These are phyloP conservation scores for Trididemnum miniatum DNA, from an alignment of 23 tunicate genomes.

Conservation along the genomic window DNA sequence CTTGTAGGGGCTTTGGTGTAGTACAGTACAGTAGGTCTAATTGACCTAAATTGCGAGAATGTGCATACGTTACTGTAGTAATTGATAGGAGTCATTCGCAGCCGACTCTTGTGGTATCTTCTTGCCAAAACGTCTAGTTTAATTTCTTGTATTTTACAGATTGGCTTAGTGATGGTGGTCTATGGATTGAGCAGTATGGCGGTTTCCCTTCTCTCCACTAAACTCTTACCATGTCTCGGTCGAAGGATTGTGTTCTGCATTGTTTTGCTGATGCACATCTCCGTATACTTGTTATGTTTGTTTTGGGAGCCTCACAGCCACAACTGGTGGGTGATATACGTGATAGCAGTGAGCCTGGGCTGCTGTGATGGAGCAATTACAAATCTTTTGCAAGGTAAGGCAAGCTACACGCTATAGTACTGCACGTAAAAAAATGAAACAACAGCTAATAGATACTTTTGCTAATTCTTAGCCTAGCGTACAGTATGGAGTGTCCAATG, in stretches of 20 bases:
- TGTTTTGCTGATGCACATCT: conserved; percentile 13
- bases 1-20: no score
- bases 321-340: conserved; percentile 17
- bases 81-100: no score
- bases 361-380: conserved; percentile 56
- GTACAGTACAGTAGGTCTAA: no score
- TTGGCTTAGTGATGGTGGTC: conserved; percentile 44
- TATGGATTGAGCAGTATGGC: conserved; percentile 50
- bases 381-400: conserved; percentile 54
- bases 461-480: no score
- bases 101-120: no score
- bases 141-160: conserved; percentile 10
- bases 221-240: conserved; percentile 47
- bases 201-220: conserved; percentile 23
- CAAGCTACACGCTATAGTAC: no score
- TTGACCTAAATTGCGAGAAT: no score
- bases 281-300: conserved; percentile 4
- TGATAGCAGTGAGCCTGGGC: conserved; percentile 34
- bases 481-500: no score
- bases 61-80: no score
- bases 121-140: no score
- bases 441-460: no score
- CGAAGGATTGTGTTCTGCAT: conserved; percentile 32
- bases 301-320: conserved; percentile 18
- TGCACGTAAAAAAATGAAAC: no score